phyloP scores from a whole-genome alignment of 2,113 vertebrate species.

The Mellivora capensis region DNA sequence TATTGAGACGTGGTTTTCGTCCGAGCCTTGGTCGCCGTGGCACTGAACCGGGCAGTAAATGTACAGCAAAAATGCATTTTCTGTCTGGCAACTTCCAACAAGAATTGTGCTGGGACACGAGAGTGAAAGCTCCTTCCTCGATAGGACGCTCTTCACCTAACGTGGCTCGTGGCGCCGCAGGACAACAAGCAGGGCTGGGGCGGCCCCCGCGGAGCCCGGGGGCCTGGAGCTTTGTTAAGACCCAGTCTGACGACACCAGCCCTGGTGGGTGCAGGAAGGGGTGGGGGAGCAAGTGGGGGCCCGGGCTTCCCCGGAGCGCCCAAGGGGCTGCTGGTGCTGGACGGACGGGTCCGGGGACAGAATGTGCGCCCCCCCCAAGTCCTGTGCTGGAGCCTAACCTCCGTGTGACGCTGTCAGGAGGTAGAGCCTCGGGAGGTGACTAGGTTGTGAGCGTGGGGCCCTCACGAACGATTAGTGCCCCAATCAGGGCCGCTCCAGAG shows the following conservation, averaged over 20 bases:
- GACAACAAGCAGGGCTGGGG: rapidly evolving
- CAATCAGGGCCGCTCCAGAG: neutral
- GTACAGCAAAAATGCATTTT: slow-evolving; percentile 50
- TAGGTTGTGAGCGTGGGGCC: no score
- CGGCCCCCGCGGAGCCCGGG: rapidly evolving
- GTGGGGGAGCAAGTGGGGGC: neutral
- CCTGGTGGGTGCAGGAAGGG: neutral
- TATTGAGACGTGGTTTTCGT: neutral
- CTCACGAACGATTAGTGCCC: neutral
- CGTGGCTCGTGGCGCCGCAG: rapidly evolving
- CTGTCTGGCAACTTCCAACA: slow-evolving; percentile 34
- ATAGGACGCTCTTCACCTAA: neutral
- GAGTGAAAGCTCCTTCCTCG: rapidly evolving
- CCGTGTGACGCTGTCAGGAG: neutral
- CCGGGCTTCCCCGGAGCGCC: neutral
- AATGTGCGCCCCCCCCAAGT: rapidly evolving
- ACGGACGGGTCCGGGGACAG: neutral
- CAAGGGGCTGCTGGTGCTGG: neutral
- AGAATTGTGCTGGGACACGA: neutral
- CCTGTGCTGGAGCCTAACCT: neutral
- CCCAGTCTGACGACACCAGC: rapidly evolving
- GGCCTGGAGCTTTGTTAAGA: rapidly evolving
- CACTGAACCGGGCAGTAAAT: slow-evolving; percentile 47
- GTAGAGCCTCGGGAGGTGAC: neutral
- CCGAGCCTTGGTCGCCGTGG: neutral